Percentiles rank a stretch among this genome's conserved stretches.
Evolutionary conservation across 2,797 vertebrate species (phyloP).

Genomic region (Spinibarbus caldwelli): DNA sequence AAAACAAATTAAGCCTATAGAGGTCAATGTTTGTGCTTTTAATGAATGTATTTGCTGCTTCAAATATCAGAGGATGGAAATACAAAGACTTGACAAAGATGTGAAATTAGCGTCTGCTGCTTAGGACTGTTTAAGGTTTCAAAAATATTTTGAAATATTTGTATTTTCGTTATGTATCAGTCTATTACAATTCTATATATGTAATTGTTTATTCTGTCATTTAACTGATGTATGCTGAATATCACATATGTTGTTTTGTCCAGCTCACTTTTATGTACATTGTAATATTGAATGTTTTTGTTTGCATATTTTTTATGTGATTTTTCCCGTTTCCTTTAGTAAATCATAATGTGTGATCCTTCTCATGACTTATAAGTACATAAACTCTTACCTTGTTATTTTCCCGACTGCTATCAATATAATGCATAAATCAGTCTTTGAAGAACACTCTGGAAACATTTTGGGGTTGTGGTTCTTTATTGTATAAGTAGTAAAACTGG

Average conservation of each 20-base stretch:
- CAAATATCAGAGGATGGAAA: background rate
- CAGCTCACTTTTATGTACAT: background rate
- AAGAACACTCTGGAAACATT: constrained; percentile 1
- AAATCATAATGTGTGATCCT: background rate
- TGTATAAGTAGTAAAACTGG: background rate
- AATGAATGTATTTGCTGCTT: background rate
- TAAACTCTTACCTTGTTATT: constrained; percentile 18
- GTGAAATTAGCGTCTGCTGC: constrained; percentile 23
- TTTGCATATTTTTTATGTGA: background rate
- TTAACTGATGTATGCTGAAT: background rate
- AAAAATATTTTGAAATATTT: background rate
- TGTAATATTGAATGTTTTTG: background rate
- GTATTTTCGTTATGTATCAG: background rate
- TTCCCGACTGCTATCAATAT: background rate
- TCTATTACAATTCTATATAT: constrained; percentile 11
- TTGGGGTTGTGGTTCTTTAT: constrained; percentile 5
- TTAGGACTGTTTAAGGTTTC: background rate
- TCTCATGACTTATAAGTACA: constrained; percentile 1
- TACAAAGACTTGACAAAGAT: background rate
- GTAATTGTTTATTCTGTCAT: background rate
- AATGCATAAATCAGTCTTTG: background rate
- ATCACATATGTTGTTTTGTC: background rate
- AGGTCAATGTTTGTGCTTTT: constrained; percentile 27
- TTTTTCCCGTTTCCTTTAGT: background rate
- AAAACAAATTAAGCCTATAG: constrained; percentile 19